Conservation (phyloP, 2,797 vertebrate species). For the Adelosebastes latens region DNA sequence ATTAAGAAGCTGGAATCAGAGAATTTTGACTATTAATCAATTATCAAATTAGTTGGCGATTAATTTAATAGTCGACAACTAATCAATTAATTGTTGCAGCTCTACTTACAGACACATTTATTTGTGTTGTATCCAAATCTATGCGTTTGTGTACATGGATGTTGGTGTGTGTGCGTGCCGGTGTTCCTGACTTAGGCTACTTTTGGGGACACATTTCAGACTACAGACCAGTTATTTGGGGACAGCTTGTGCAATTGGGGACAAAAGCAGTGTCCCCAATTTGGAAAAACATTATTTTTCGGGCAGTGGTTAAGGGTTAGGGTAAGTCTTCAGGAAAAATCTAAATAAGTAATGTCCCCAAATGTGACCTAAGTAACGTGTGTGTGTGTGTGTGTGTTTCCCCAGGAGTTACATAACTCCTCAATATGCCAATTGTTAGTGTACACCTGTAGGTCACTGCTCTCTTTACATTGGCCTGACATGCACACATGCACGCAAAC, state of each 20-base stretch:
- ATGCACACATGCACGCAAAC: neutral
- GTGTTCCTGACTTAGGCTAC: neutral
- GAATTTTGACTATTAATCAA: too few relatives aligned
- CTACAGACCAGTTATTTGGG: neutral
- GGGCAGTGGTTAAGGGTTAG: too few relatives aligned
- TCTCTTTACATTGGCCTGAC: slow-evolving; percentile 37
- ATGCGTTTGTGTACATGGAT: neutral
- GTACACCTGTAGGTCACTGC: slow-evolving; percentile 39
- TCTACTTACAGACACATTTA: too few relatives aligned
- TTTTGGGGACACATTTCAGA: neutral
- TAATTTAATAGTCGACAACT: too few relatives aligned
- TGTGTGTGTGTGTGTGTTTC: neutral
- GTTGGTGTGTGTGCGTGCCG: neutral
- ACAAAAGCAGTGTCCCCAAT: neutral
- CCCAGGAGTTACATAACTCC: neutral
- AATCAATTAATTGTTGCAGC: too few relatives aligned
- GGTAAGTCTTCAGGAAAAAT: too few relatives aligned
- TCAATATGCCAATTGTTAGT: slow-evolving; percentile 2
- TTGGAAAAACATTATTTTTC: neutral
- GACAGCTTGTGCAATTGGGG: neutral
- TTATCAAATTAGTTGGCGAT: too few relatives aligned
- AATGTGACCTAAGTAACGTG: too few relatives aligned
- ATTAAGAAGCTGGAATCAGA: too few relatives aligned
- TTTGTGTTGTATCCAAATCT: neutral
- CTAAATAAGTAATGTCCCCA: too few relatives aligned